Evolutionary conservation across 1,140 invertebrate genomes (phyloP).

Genomic region (Temnothorax nylanderi): DNA sequence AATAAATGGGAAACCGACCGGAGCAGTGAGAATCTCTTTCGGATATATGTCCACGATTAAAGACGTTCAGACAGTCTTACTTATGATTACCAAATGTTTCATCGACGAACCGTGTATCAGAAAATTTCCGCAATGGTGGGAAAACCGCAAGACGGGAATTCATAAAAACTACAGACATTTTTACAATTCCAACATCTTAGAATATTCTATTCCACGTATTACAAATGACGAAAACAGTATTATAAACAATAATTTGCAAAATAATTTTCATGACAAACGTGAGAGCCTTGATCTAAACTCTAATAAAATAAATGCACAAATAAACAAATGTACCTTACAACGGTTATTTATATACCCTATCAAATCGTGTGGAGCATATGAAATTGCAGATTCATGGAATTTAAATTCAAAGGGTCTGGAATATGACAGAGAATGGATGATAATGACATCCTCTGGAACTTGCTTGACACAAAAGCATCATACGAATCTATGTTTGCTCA

Average conservation of each 20-base stretch:
- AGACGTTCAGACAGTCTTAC: conserved; percentile 91
- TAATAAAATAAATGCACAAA: neutral
- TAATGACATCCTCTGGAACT: conserved; percentile 91
- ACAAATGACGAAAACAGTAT: neutral
- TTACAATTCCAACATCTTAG: conserved; percentile 32
- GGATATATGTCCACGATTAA: conserved; percentile 94
- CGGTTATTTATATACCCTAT: conserved; percentile 96
- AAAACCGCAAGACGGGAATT: conserved; percentile 56
- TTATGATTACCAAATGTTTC: conserved; percentile 91
- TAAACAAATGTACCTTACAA: conserved; percentile 65
- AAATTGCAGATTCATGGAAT: conserved; percentile 89
- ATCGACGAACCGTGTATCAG: conserved; percentile 81
- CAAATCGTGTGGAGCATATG: conserved; percentile 95
- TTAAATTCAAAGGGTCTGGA: conserved; percentile 91
- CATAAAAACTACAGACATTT: conserved; percentile 58
- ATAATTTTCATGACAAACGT: conserved; percentile 6
- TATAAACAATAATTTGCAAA: neutral
- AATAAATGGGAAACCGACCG: conserved; percentile 95
- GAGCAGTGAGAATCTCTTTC: conserved; percentile 96
- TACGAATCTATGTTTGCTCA: conserved; percentile 92
- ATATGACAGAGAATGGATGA: conserved; percentile 97
- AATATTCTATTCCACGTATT: neutral
- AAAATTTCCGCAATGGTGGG: conserved; percentile 78
- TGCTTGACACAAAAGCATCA: conserved; percentile 96
- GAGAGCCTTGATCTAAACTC: conserved; percentile 2